Percentiles rank a stretch among this genome's conserved stretches.
phyloP scores from a whole-genome alignment of 2,888 invertebrate species.

The Atherix ibis region DNA sequence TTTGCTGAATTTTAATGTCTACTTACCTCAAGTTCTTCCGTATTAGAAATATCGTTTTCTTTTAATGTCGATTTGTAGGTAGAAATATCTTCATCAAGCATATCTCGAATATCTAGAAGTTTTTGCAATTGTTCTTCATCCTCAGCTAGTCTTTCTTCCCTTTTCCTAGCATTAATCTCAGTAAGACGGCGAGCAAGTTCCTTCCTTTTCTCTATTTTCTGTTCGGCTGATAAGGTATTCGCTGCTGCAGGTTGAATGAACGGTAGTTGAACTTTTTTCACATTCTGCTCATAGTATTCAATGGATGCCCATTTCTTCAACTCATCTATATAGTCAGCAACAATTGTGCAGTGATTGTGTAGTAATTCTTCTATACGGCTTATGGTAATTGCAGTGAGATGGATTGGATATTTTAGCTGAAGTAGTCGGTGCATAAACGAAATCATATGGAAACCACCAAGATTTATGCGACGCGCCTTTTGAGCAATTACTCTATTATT shows the following conservation, averaged over 20 bases:
- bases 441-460: slow-evolving; percentile 70
- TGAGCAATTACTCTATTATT: slow-evolving; percentile 49
- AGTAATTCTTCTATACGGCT: slow-evolving; percentile 77
- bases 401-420: slow-evolving; percentile 86
- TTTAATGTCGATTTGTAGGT: slow-evolving; percentile 58
- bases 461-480: slow-evolving; percentile 65
- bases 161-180: slow-evolving; percentile 77
- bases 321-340: slow-evolving; percentile 63
- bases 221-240: slow-evolving; percentile 41
- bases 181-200: slow-evolving; percentile 71
- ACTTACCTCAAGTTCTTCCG: slow-evolving; percentile 35
- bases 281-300: slow-evolving; percentile 69
- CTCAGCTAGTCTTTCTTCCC: slow-evolving; percentile 73
- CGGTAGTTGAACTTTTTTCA: slow-evolving; percentile 74
- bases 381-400: slow-evolving; percentile 72
- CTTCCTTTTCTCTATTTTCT: slow-evolving; percentile 71
- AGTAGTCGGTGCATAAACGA: slow-evolving; percentile 71
- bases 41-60: slow-evolving; percentile 56
- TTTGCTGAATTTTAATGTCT: neutral
- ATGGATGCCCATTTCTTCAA: slow-evolving; percentile 64
- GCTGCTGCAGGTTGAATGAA: slow-evolving; percentile 43
- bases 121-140: slow-evolving; percentile 76
- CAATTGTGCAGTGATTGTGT: slow-evolving; percentile 62
- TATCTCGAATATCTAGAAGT: slow-evolving; percentile 56
- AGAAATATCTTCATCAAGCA: slow-evolving; percentile 57